Evolutionary conservation across 2,113 vertebrate species (phyloP).

Genomic region (Caretta caretta): DNA sequence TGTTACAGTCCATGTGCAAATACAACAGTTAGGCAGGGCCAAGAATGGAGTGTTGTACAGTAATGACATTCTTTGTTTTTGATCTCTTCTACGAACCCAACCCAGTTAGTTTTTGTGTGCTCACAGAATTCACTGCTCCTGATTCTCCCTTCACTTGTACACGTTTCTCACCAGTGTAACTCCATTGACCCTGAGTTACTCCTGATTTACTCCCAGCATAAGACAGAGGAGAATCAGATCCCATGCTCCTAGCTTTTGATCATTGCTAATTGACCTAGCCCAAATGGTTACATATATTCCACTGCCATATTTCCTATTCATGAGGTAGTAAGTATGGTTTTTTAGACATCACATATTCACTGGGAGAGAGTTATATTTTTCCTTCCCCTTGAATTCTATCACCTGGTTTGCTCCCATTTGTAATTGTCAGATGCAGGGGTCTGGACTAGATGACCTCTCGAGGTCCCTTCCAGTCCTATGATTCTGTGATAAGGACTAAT

Average conservation of each 20-base stretch:
- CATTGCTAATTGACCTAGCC: not conserved
- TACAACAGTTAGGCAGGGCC: not conserved
- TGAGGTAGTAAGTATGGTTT: accelerated
- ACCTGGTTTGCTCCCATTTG: not conserved
- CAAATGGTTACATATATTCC: not conserved
- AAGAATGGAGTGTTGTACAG: not conserved
- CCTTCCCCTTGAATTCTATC: not conserved
- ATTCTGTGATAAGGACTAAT: not conserved
- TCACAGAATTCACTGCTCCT: not conserved
- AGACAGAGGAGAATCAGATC: not conserved
- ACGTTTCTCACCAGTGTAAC: not conserved
- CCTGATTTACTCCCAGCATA: not conserved
- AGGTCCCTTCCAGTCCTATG: too few relatives aligned
- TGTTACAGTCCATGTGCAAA: not conserved
- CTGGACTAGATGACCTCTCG: too few relatives aligned
- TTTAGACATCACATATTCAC: not conserved
- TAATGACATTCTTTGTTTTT: not conserved
- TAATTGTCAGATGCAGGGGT: not conserved
- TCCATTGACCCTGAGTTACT: not conserved
- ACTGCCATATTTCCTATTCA: not conserved
- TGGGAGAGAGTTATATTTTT: not conserved
- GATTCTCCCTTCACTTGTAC: not conserved
- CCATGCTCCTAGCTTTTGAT: not conserved
- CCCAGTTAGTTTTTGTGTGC: not conserved
- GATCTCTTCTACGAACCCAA: not conserved